Percentiles rank a stretch among this genome's conserved stretches.
These are phyloP conservation scores for Gerris lacustris DNA, from an alignment of 2,888 invertebrate species.

Conservation along the genomic window DNA sequence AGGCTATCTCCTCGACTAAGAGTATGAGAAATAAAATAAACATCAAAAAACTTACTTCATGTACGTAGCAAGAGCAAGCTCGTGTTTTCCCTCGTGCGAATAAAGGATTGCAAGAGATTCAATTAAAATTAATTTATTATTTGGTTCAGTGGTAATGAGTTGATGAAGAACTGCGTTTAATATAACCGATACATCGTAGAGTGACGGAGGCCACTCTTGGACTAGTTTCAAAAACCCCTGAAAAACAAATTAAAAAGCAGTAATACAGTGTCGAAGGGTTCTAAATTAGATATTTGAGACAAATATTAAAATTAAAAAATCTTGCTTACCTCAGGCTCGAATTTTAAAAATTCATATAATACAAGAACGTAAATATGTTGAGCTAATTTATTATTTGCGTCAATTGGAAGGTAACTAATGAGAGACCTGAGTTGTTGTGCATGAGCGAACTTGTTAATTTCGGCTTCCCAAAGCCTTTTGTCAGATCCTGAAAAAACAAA, in stretches of 20 bases:
- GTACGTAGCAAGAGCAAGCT: conserved; percentile 82
- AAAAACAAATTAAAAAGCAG: conserved; percentile 27
- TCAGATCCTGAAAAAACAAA: conserved; percentile 44
- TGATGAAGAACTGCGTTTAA: conserved; percentile 76
- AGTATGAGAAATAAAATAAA: background rate
- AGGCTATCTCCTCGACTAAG: conserved; percentile 8
- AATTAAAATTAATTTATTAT: conserved; percentile 59
- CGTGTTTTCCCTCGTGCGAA: conserved; percentile 74
- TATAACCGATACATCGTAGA: conserved; percentile 73
- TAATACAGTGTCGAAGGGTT: background rate
- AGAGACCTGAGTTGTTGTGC: conserved; percentile 68
- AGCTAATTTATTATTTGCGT: conserved; percentile 55
- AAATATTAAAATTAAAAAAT: conserved; percentile 3
- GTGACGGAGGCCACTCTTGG: conserved; percentile 72
- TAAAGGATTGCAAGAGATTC: conserved; percentile 83
- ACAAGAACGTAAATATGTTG: conserved; percentile 88
- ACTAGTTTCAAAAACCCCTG: conserved; percentile 69
- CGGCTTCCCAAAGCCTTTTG: conserved; percentile 79
- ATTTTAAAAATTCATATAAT: conserved; percentile 77
- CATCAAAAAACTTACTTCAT: conserved; percentile 65
- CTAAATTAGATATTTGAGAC: conserved; percentile 2
- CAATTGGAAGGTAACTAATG: conserved; percentile 65
- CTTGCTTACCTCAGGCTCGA: conserved; percentile 51
- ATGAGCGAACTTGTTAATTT: conserved; percentile 77
- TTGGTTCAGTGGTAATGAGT: conserved; percentile 37